Percentiles rank a stretch among this genome's conserved stretches.
These are phyloP conservation scores for Falco cherrug DNA, from an alignment of 2,797 vertebrate species.

Conservation along the genomic window DNA sequence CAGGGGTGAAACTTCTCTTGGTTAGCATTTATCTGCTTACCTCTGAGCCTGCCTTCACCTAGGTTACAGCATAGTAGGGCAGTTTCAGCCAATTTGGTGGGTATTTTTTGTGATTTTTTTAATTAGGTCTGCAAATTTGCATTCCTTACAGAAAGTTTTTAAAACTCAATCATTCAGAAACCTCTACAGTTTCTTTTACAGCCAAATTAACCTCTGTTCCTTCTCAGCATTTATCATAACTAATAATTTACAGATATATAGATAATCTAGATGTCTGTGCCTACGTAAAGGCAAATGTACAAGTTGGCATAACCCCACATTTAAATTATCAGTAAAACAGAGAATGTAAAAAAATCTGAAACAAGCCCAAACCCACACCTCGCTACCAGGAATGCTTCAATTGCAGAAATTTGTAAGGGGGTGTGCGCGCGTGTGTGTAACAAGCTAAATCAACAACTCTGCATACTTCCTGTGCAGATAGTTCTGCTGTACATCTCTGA, in stretches of 20 bases:
- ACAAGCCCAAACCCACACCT: neutral
- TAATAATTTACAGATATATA: neutral
- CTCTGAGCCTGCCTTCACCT: neutral
- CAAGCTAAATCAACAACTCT: neutral
- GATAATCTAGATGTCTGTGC: neutral
- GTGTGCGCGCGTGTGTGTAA: neutral
- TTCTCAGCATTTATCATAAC: slow-evolving; percentile 3
- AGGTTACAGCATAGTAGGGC: neutral
- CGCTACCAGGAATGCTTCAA: neutral
- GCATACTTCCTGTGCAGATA: neutral
- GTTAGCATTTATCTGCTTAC: neutral
- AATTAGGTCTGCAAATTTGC: neutral
- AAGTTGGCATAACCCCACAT: neutral
- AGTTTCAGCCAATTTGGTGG: neutral
- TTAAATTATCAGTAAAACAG: neutral
- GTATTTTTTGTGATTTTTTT: neutral
- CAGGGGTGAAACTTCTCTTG: neutral
- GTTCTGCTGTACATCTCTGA: neutral
- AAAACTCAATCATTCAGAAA: slow-evolving; percentile 1
- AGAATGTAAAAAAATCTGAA: neutral
- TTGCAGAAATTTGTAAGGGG: neutral
- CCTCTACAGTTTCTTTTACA: neutral
- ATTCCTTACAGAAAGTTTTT: neutral
- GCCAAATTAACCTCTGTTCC: neutral
- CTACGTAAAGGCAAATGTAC: neutral